These are phyloP conservation scores for Melinaea menophilus DNA, from an alignment of 2,888 invertebrate genomes.

Conservation along the genomic window DNA sequence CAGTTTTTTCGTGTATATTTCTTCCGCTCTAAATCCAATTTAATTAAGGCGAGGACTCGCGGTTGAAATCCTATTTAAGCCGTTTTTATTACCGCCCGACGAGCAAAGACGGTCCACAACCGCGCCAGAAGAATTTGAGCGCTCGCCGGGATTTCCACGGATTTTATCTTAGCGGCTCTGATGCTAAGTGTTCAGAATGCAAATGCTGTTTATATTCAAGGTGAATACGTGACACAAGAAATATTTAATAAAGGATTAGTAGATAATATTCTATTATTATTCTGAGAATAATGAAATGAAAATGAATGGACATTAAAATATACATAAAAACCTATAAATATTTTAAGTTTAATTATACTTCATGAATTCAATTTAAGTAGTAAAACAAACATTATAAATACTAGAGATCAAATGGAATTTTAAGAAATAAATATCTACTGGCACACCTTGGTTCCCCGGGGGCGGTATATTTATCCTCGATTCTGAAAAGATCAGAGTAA, in stretches of 20 bases:
- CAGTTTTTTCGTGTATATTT: constrained; percentile 76
- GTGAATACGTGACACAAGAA: constrained; percentile 1
- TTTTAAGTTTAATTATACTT: not conserved
- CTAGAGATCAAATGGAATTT: constrained; percentile 18
- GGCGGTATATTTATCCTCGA: constrained; percentile 65
- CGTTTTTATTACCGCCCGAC: constrained; percentile 77
- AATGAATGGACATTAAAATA: no score
- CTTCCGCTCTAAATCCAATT: constrained; percentile 77
- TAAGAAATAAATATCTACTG: constrained; percentile 48
- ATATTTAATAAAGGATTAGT: not conserved
- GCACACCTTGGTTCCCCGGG: constrained; percentile 53
- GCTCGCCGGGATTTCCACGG: constrained; percentile 66
- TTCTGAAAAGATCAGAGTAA: constrained; percentile 67
- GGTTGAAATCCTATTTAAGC: constrained; percentile 78
- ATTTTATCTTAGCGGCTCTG: constrained; percentile 65
- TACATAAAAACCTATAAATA: not conserved
- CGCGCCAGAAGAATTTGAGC: constrained; percentile 72
- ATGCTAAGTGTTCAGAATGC: constrained; percentile 64
- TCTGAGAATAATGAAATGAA: no score
- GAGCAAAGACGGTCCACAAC: constrained; percentile 73
- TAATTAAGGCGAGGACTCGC: constrained; percentile 77
- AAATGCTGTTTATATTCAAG: constrained; percentile 51
- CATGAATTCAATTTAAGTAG: not conserved
- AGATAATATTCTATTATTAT: not conserved
- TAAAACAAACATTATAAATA: constrained; percentile 25